Evolutionary conservation across 2,113 vertebrate genomes (phyloP).

Genomic region (Mellivora capensis): DNA sequence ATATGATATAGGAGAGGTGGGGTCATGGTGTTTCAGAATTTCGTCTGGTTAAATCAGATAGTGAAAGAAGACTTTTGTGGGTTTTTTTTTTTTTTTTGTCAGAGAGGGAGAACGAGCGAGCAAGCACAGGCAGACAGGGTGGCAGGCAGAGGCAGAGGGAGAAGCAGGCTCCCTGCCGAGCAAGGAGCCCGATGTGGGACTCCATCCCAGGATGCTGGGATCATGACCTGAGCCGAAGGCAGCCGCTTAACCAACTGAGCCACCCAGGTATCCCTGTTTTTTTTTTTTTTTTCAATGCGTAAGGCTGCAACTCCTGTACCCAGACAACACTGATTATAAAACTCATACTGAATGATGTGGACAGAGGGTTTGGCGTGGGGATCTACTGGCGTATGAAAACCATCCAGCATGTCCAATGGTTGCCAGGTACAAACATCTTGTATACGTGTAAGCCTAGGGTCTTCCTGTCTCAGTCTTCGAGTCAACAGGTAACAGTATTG

Average conservation of each 20-base stretch:
- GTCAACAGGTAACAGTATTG: background rate
- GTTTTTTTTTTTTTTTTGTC: background rate
- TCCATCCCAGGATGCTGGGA: no score
- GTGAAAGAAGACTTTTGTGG: background rate
- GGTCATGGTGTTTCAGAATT: background rate
- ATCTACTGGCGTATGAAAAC: background rate
- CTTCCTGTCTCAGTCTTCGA: background rate
- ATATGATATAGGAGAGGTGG: background rate
- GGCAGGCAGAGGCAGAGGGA: no score
- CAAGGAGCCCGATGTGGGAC: no score
- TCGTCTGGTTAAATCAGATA: background rate
- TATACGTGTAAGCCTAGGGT: background rate
- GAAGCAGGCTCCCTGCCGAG: no score
- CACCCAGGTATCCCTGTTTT: no score
- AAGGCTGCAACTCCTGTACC: background rate
- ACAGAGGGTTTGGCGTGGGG: background rate
- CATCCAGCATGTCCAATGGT: background rate
- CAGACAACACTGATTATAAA: background rate
- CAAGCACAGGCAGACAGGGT: no score
- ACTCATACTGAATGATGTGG: background rate
- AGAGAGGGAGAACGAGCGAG: no score
- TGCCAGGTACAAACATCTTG: background rate
- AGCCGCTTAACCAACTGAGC: no score
- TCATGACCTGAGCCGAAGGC: no score
- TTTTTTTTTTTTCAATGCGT: background rate